phyloP scores from a whole-genome alignment of 2,113 vertebrate genomes.

The Mustela nigripes region DNA sequence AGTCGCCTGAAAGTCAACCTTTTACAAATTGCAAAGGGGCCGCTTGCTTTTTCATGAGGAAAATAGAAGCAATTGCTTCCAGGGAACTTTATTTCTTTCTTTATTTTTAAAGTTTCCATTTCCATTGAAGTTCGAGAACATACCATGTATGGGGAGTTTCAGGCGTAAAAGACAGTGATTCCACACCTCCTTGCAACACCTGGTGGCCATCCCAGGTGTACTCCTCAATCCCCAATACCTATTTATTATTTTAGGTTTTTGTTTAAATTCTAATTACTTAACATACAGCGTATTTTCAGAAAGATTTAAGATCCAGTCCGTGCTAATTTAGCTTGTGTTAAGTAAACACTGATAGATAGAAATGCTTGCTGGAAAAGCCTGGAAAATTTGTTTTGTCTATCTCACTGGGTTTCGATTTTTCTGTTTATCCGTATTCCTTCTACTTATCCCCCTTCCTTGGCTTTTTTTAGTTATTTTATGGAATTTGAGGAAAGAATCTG shows the following conservation, averaged over 20 bases:
- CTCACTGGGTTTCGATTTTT: not conserved
- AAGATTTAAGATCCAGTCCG: not conserved
- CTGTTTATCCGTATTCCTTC: not conserved
- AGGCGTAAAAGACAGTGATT: not conserved
- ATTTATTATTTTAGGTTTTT: not conserved
- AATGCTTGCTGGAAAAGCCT: not conserved
- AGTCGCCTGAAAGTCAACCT: not conserved
- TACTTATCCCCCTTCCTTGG: not conserved
- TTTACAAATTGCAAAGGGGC: not conserved
- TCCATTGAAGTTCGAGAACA: not conserved
- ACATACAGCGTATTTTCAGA: not conserved
- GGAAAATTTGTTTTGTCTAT: not conserved
- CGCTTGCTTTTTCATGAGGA: not conserved
- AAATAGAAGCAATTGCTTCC: not conserved
- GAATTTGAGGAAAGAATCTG: conserved; percentile 12
- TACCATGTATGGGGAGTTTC: too few relatives aligned
- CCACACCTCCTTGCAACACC: not conserved
- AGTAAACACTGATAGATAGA: not conserved
- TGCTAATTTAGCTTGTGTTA: not conserved
- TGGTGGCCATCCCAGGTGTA: not conserved
- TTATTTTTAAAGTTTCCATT: not conserved
- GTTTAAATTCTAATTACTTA: not conserved
- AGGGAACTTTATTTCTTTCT: not conserved
- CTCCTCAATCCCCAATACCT: not conserved
- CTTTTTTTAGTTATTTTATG: not conserved